Percentiles rank a stretch among this genome's conserved stretches.
phyloP scores from a whole-genome alignment of 1,140 invertebrate genomes.

The Kradibia gibbosae region DNA sequence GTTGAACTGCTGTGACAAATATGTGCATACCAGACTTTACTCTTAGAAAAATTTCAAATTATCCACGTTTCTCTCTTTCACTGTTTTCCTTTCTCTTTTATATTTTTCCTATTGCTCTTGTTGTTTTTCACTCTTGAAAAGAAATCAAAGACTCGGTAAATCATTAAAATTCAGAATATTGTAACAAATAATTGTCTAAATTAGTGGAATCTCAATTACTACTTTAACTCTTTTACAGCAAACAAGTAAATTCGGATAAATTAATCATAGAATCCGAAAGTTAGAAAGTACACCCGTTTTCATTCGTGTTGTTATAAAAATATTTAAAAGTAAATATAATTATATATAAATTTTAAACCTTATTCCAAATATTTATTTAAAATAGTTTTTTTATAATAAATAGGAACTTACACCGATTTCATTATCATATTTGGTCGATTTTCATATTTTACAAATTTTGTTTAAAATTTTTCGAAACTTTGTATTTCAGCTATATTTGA shows the following conservation, averaged over 20 bases:
- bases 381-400: no score
- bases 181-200: neutral
- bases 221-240: neutral
- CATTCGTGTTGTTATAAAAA: neutral
- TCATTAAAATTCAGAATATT: neutral
- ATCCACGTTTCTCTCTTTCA: neutral
- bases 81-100: constrained; percentile 31
- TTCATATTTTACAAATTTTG: no score
- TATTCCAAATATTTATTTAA: no score
- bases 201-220: neutral
- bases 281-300: neutral
- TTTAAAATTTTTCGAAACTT: no score
- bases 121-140: neutral
- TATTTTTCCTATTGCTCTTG: neutral
- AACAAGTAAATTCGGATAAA: neutral
- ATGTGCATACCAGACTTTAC: neutral
- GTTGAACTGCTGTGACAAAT: constrained; percentile 6
- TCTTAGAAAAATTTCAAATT: neutral
- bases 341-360: no score
- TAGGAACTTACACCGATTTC: no score
- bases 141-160: neutral
- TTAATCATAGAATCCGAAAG: neutral
- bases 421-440: no score
- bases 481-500: no score
- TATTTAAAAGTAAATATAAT: no score